phyloP scores from a whole-genome alignment of 2,797 vertebrate genomes.

The Percopsis omiscomaycus region DNA sequence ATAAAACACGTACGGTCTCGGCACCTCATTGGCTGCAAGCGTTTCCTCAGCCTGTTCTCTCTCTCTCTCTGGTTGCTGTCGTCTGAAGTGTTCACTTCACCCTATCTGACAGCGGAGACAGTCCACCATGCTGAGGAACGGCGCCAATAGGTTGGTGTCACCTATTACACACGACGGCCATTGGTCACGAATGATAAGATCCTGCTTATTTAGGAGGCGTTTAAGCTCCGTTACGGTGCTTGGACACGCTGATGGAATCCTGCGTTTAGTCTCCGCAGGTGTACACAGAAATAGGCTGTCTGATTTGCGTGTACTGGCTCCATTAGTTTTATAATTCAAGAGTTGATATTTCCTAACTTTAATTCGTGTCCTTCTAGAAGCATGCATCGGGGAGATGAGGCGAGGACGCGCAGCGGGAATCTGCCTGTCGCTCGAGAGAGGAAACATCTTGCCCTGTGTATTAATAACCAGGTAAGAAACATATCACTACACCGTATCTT shows the following conservation, averaged over 20 bases:
- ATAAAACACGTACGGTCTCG: slow-evolving; percentile 63
- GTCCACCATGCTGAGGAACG: slow-evolving; percentile 74
- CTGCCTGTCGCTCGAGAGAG: slow-evolving; percentile 65
- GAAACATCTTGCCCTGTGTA: slow-evolving; percentile 76
- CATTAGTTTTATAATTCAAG: not conserved
- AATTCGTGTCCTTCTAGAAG: slow-evolving; percentile 65
- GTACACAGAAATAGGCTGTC: slow-evolving; percentile 10
- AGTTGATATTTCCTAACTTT: slow-evolving; percentile 48
- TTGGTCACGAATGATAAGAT: not conserved
- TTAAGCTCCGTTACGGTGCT: slow-evolving; percentile 17
- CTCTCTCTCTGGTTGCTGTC: slow-evolving; percentile 62
- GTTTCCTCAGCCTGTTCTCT: slow-evolving; percentile 62
- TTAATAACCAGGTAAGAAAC: slow-evolving; percentile 74
- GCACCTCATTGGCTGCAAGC: slow-evolving; percentile 72
- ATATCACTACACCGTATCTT: not conserved
- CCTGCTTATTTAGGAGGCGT: not conserved
- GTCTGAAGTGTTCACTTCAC: slow-evolving; percentile 67
- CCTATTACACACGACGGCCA: not conserved
- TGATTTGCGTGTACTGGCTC: not conserved
- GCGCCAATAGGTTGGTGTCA: slow-evolving; percentile 70
- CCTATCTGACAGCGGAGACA: slow-evolving; percentile 47
- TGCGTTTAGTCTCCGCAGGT: slow-evolving; percentile 29
- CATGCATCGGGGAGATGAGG: slow-evolving; percentile 70
- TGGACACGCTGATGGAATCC: slow-evolving; percentile 25
- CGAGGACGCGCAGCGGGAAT: slow-evolving; percentile 71